Base-by-base conservation (phyloP, 2,113 vertebrate genomes). In the Aegithalos caudatus region DNA sequence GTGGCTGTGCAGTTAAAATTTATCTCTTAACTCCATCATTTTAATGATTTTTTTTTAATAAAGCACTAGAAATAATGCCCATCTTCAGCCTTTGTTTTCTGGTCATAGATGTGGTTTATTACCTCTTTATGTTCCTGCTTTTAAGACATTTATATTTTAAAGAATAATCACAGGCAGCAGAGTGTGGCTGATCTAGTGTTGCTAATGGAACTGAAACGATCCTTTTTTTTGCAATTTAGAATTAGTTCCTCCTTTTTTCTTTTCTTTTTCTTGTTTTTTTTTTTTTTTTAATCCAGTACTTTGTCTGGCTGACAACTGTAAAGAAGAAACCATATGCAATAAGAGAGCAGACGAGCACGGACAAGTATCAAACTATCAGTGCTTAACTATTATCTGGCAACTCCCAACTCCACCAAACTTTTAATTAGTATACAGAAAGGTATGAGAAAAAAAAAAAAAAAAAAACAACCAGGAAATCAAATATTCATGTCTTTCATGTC, bases 111-210 rank as follows among this genome's bases (percentile, higher is more conserved):
- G 51, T 60, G 51, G 72, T 86, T 96, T 83, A 38, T 29, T 22
- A 72, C 24, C 27, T 81, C 57, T 86, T 51, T 80, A 84, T 60
- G n/a, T 48, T 93, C 56, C 54, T 90, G 81, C 19, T 91, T 91
- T 92, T 94, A 90, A 95, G 50, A 64, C 19, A 80, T 80, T 66
- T 92, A 48, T 86, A 76, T 85, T 93, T 86, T 61, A 54, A 57
- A 57, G 67, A 44, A 21, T 37, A 85, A 86, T 72, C 28, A 21
- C 3, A 14, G 47, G 19, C 40, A 83, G 45, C 21, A 44, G 21
- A 72, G 3, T 20, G 33, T 0, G 0, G 12, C 64, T 66, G 60
- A 89, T 89, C 42, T 38, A 67, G 33, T 84, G 73, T 67, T 24
- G 6, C 37, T 96, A 91, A 91, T 89, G 69, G 81, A 95, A 79